These are phyloP conservation scores for Heliconius nattereri DNA, from an alignment of 1,140 invertebrate genomes.

Conservation along the genomic window DNA sequence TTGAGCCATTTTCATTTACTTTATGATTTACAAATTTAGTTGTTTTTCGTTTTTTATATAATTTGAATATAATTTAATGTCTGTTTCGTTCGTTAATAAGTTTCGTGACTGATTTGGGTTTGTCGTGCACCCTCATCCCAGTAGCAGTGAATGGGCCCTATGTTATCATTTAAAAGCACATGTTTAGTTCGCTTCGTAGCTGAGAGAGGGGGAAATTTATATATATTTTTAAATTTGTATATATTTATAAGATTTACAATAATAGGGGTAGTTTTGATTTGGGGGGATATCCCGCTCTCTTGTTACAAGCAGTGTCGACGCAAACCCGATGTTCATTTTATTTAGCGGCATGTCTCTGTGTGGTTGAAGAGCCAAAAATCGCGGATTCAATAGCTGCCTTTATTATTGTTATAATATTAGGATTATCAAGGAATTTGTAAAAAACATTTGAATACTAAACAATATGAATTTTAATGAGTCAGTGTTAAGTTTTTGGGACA, in stretches of 20 bases:
- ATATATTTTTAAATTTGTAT: neutral
- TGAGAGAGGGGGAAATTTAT: constrained; percentile 42
- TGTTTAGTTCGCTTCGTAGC: constrained; percentile 35
- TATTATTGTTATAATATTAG: neutral
- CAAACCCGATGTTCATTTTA: constrained; percentile 18
- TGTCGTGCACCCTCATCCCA: constrained; percentile 63
- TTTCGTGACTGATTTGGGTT: constrained; percentile 60
- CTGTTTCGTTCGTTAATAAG: constrained; percentile 51
- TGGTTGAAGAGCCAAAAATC: constrained; percentile 50
- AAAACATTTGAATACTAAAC: neutral
- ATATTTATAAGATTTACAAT: neutral
- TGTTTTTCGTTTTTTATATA: constrained; percentile 32
- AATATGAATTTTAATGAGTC: neutral
- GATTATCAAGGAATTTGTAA: neutral
- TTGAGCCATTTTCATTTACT: constrained; percentile 45
- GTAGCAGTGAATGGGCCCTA: constrained; percentile 50
- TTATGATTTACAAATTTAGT: constrained; percentile 42
- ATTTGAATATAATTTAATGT: constrained; percentile 47
- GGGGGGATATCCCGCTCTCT: constrained; percentile 41
- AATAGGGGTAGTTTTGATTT: neutral
- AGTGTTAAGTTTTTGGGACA: neutral
- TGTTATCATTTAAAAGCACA: constrained; percentile 39
- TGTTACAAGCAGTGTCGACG: constrained; percentile 29
- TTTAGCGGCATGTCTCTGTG: constrained; percentile 41
- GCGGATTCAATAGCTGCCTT: constrained; percentile 4